Conservation (phyloP, 2,113 vertebrate species). For the Brachypteracias leptosomus region DNA sequence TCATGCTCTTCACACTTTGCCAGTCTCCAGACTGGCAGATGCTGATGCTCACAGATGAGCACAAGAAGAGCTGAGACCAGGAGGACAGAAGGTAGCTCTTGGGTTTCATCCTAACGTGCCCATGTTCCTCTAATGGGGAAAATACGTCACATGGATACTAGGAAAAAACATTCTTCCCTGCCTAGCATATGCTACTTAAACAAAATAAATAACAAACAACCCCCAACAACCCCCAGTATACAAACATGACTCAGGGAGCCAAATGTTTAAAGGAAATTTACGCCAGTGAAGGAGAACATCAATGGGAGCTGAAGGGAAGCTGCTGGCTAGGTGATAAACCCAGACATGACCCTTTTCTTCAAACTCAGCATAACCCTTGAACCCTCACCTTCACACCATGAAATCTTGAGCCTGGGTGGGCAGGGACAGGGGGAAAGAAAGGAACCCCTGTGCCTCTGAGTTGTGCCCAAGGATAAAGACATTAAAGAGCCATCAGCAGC, state of each 20-base stretch:
- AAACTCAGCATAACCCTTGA: background rate
- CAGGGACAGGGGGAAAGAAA: background rate
- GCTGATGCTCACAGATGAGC: background rate
- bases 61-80: background rate
- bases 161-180: background rate
- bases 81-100: background rate
- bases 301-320: background rate
- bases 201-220: slow-evolving; percentile 1
- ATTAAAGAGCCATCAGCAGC: slow-evolving; percentile 59
- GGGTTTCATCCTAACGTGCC: background rate
- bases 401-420: background rate
- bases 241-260: background rate
- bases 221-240: background rate
- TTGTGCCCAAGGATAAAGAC: slow-evolving; percentile 14
- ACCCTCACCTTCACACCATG: background rate
- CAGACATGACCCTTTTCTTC: background rate
- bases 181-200: background rate
- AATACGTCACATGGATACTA: background rate
- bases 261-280: background rate
- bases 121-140: background rate
- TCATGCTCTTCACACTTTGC: background rate
- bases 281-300: background rate
- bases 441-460: background rate
- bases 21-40: slow-evolving; percentile 5
- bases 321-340: background rate